Base-by-base conservation (phyloP, 2,888 invertebrate species). In the Sarcophaga carnaria region DNA sequence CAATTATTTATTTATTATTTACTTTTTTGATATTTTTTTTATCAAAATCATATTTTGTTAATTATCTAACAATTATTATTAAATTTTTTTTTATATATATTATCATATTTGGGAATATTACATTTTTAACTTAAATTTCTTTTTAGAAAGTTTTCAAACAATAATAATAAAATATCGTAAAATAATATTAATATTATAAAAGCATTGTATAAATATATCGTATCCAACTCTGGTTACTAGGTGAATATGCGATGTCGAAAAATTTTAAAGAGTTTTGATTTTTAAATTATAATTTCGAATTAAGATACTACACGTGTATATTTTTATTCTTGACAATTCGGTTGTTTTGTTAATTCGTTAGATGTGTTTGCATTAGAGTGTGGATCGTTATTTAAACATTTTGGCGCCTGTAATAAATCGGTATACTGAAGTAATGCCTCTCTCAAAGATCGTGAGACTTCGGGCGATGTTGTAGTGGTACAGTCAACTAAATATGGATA, bases 401-500 rank as follows among this genome's bases (percentile, higher is more conserved):
- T 91, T 86, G 97, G 96, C 89, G 97, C 95, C 91, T 95, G 95
- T 89, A 98, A 94, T 89, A 98, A 95, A 93, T 97, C 97, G 88
- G 96, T 96, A 94, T 97, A 99, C 94, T 98, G 97, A 90, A 97
- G 95, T 88, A 99, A 95, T 20, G 98, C 98, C 92, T 97, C 98
- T 62, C 96, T 94, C 77, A 97, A 94, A 17, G 97, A 96, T 88
- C 96, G 95, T 70, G 97, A 97, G 17, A 97, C 97, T 94, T 97
- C 97, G 11, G 96, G 95, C 5, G 97, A 97, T 77, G 96, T 95
- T 17, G 97, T 97, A 75, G 97, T 96, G 89, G 96, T 97, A 91
- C 97, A 97, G 91, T 97, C 96, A 70, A 98, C 98, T 90, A 99
- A 94, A 91, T 96, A 96, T 0, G 98, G 98, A 94, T 99, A 99